These are phyloP conservation scores for Microplitis demolitor DNA, from an alignment of 1,140 invertebrate species.

Conservation along the genomic window DNA sequence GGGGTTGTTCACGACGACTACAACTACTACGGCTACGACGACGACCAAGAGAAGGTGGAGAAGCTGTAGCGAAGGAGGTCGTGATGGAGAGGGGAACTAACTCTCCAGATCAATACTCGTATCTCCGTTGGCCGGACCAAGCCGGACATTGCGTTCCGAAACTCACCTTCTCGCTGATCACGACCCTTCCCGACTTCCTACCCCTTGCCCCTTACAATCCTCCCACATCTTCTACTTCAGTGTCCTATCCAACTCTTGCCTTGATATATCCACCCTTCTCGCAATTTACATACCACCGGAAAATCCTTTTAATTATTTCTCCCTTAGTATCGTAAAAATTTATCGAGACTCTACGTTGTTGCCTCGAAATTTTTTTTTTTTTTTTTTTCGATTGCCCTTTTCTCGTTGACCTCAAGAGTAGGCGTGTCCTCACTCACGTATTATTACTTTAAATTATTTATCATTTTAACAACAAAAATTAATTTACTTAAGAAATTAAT, in stretches of 20 bases:
- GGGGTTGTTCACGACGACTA: conserved; percentile 39
- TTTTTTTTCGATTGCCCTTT: background rate
- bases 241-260: conserved; percentile 18
- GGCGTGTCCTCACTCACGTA: background rate
- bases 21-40: too few species aligned
- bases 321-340: conserved; percentile 25
- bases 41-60: conserved; percentile 29
- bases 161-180: conserved; percentile 44
- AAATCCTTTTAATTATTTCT: conserved; percentile 35
- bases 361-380: background rate
- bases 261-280: conserved; percentile 23
- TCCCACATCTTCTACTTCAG: conserved; percentile 12
- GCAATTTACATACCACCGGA: conserved; percentile 31
- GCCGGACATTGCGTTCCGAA: conserved; percentile 59
- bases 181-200: conserved; percentile 33
- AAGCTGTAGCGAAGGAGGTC: conserved; percentile 40
- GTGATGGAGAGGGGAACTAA: conserved; percentile 46
- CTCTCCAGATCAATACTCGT: conserved; percentile 61
- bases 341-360: conserved; percentile 20
- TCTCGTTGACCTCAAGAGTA: background rate
- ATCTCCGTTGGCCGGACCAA: conserved; percentile 59
- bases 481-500: too few species aligned
- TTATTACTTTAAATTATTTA: background rate
- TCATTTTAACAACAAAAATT: too few species aligned
- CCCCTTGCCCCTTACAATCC: background rate